phyloP scores from a whole-genome alignment of 2,797 vertebrate genomes.

The Phrynocephalus guinanensis region DNA sequence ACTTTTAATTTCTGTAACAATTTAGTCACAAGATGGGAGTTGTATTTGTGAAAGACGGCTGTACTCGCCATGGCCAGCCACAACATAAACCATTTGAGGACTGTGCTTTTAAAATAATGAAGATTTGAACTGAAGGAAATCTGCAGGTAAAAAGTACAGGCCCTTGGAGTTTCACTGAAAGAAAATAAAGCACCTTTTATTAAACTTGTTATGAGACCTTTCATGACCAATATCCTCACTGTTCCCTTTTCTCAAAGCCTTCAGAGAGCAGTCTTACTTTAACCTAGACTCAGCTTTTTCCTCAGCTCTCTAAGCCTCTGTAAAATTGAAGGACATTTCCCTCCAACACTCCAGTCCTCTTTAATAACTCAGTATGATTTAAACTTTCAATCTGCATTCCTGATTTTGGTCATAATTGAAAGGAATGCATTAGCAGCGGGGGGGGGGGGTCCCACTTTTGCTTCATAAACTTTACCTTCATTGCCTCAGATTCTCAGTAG shows the following conservation, averaged over 20 bases:
- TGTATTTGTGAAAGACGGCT: constrained; percentile 70
- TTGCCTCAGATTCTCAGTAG: constrained; percentile 87
- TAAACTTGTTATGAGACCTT: constrained; percentile 82
- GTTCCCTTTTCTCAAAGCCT: constrained; percentile 75
- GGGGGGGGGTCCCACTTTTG: constrained; percentile 59
- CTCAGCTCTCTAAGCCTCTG: constrained; percentile 75
- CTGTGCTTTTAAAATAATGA: constrained; percentile 79
- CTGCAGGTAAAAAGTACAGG: constrained; percentile 80
- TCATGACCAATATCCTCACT: constrained; percentile 73
- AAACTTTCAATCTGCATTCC: constrained; percentile 72
- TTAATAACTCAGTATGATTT: constrained; percentile 73
- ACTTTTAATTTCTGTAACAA: constrained; percentile 77
- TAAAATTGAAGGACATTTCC: constrained; percentile 75
- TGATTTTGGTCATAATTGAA: constrained; percentile 75
- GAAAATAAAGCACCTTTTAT: constrained; percentile 82
- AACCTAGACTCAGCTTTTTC: constrained; percentile 68
- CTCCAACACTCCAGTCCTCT: constrained; percentile 61
- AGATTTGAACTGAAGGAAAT: constrained; percentile 82
- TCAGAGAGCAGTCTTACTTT: constrained; percentile 74
- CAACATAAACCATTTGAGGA: constrained; percentile 1
- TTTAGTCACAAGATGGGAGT: constrained; percentile 71
- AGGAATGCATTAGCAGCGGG: constrained; percentile 73
- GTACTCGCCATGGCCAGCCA: constrained; percentile 61
- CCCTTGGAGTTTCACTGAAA: constrained; percentile 76
- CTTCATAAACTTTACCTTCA: constrained; percentile 82